A percentile compares a stretch with the other conserved stretches of the same genome.
phyloP scores from a whole-genome alignment of 2,888 invertebrate species.

The Drosophila subsilvestris region DNA sequence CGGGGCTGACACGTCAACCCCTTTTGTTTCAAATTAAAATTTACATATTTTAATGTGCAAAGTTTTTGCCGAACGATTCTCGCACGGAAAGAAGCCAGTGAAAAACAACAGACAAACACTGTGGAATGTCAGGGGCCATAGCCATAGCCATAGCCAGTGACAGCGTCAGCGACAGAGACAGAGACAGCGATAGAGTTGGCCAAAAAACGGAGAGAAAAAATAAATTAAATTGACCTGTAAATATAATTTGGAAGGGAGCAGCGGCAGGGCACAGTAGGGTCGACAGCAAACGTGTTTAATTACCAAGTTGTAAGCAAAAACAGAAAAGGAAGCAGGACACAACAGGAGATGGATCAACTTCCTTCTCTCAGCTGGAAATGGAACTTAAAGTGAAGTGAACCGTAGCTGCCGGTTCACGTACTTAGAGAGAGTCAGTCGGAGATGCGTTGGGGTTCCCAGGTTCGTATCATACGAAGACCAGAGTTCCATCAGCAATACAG shows the following conservation, averaged over 20 bases:
- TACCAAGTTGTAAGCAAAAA: conserved; percentile 76
- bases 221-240: conserved; percentile 78
- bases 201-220: conserved; percentile 44
- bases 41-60: conserved; percentile 79
- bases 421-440: too few species aligned
- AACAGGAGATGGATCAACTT: background rate
- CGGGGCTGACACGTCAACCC: conserved; percentile 69
- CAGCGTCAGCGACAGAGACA: background rate
- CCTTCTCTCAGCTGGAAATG: conserved; percentile 13
- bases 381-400: conserved; percentile 5
- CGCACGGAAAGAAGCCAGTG: conserved; percentile 45
- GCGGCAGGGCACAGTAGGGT: conserved; percentile 27
- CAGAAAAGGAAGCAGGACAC: background rate
- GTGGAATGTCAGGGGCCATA: background rate
- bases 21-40: conserved; percentile 79
- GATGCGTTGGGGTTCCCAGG: too few species aligned
- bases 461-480: too few species aligned
- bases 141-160: background rate
- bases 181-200: conserved; percentile 3
- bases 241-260: conserved; percentile 73
- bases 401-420: too few species aligned
- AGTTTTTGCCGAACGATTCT: conserved; percentile 60
- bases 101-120: conserved; percentile 41
- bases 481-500: too few species aligned
- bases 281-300: conserved; percentile 68